A percentile compares a stretch with the other conserved stretches of the same genome.
These are phyloP conservation scores for Gastrophysa polygoni DNA, from an alignment of 2,888 invertebrate species.

Conservation along the genomic window DNA sequence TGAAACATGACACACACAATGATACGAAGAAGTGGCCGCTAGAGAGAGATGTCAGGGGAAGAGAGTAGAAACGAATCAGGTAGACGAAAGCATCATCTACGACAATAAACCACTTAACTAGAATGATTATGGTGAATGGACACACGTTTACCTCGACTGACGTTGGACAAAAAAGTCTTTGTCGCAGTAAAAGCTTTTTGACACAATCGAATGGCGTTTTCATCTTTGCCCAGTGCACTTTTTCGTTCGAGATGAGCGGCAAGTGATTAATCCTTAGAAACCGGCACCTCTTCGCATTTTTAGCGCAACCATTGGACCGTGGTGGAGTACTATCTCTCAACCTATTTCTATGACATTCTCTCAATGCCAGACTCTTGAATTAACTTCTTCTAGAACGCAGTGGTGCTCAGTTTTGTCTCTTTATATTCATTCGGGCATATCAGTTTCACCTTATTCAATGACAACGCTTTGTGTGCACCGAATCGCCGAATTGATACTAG, in stretches of 20 bases:
- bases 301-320: constrained; percentile 44
- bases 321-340: constrained; percentile 33
- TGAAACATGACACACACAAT: constrained; percentile 46
- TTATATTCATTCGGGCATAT: background rate
- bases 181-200: constrained; percentile 61
- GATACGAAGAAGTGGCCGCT: constrained; percentile 36
- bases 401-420: background rate
- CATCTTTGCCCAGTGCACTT: constrained; percentile 47
- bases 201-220: constrained; percentile 55
- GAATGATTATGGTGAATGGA: constrained; percentile 57
- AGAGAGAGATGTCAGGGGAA: constrained; percentile 12
- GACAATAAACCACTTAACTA: constrained; percentile 60
- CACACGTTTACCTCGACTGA: constrained; percentile 57
- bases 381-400: constrained; percentile 13
- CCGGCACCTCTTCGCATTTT: constrained; percentile 44
- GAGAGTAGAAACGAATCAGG: constrained; percentile 31
- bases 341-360: constrained; percentile 38
- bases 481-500: no score
- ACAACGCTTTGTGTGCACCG: no score
- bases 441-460: background rate
- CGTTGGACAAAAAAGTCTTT: constrained; percentile 55
- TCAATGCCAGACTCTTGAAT: constrained; percentile 22
- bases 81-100: constrained; percentile 45
- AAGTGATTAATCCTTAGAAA: constrained; percentile 50
- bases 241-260: constrained; percentile 49